Conservation (phyloP, 2,888 invertebrate species). For the Junonia oenone region DNA sequence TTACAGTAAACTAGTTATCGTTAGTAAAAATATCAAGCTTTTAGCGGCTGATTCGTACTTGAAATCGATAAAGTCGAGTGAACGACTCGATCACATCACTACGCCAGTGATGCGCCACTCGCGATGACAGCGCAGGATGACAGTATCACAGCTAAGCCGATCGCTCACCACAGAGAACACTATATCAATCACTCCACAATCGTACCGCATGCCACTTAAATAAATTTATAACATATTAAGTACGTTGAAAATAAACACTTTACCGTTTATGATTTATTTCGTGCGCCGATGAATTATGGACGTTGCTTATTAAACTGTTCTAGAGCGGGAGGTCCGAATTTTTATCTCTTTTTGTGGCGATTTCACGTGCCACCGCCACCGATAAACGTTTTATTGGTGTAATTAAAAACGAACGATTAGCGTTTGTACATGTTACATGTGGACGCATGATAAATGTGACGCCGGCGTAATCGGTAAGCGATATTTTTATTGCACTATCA, state of each 20-base stretch:
- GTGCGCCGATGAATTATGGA: slow-evolving; percentile 70
- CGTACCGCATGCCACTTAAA: slow-evolving; percentile 75
- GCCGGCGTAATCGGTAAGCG: slow-evolving; percentile 49
- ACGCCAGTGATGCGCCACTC: slow-evolving; percentile 29
- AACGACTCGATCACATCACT: slow-evolving; percentile 40
- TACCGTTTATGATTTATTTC: slow-evolving; percentile 77
- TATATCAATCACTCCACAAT: slow-evolving; percentile 76
- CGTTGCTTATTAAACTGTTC: slow-evolving; percentile 58
- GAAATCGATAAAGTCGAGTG: slow-evolving; percentile 38
- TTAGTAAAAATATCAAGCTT: slow-evolving; percentile 54
- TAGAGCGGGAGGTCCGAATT: slow-evolving; percentile 59
- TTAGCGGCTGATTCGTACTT: slow-evolving; percentile 44
- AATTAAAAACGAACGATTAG: slow-evolving; percentile 70
- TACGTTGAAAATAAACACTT: slow-evolving; percentile 78
- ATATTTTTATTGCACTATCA: slow-evolving; percentile 52
- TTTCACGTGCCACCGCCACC: slow-evolving; percentile 67
- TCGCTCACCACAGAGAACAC: slow-evolving; percentile 59
- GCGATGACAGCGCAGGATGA: slow-evolving; percentile 43
- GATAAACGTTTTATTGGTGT: slow-evolving; percentile 75
- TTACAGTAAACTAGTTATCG: slow-evolving; percentile 33
- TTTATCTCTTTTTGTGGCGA: slow-evolving; percentile 61
- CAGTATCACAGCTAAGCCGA: slow-evolving; percentile 62
- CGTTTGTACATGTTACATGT: slow-evolving; percentile 56
- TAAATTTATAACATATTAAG: slow-evolving; percentile 79
- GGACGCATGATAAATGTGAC: slow-evolving; percentile 64